Base-by-base conservation (phyloP, 1,140 invertebrate genomes). In the Oscheius sp. region DNA sequence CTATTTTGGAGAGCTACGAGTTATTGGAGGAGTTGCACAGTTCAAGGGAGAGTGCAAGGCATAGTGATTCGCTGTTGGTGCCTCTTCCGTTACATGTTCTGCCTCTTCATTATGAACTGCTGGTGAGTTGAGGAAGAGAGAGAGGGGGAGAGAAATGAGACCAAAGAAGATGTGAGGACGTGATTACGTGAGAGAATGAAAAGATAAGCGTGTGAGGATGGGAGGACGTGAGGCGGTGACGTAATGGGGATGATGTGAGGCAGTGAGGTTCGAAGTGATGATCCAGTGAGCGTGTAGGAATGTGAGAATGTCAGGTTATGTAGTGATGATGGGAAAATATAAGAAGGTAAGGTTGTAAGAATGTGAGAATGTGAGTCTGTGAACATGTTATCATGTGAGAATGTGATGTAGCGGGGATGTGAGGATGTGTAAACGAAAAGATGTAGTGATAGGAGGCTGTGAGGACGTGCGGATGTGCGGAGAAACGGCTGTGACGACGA, bases 31-130 rank as follows among this genome's bases (percentile, higher is more conserved):
- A 55, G 23, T 26, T 55, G 4, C 49, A 55, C 23, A 23, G 49
- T 13, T 7, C 7, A 13, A 23, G 49, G 23, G 49, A 7, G 7
- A 55, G 28, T 23, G 7, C 49, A 23, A 55, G 28, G 49, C 3
- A 64, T 0, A 62, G 28, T 32, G 72, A 74, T 34, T 35, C 72
- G 7, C 20, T 74, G 4, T 20, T 74, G 13, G 72, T 73, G 26
- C 75, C 65, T 45, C 28, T 77, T 3, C 78, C 79, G 20, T 46
- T 61, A 26, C 66, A 70, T 23, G 58, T 80, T 45, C 28, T 76
- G 29, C 82, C 82, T 18, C 45, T 68, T 20, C 82, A 83, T 71
- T 83, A 83, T 70, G 79, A 83, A 59, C 62, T 83, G 3, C 58
- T 79, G 46, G 81, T 82, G 31, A 46, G 69, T 72, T 18, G 15